phyloP scores from a whole-genome alignment of 2,797 vertebrate species.

The Erethizon dorsatum region DNA sequence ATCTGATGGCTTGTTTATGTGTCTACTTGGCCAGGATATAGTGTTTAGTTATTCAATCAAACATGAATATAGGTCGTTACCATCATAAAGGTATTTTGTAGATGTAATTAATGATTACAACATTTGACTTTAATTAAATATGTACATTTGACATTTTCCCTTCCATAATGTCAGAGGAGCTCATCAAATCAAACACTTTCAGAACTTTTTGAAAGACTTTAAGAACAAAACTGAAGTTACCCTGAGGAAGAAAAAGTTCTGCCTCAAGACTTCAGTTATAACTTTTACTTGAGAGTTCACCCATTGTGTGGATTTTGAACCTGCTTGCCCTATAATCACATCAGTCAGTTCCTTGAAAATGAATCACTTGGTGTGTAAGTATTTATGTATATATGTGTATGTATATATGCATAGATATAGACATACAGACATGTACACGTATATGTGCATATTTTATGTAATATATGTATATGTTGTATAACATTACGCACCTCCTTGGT shows the following conservation, averaged over 20 bases:
- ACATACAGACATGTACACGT: background rate
- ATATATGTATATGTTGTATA: background rate
- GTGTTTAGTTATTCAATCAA: background rate
- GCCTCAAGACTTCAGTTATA: background rate
- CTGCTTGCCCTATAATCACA: background rate
- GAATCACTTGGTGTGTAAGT: background rate
- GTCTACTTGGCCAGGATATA: background rate
- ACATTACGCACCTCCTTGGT: background rate
- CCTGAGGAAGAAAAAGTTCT: background rate
- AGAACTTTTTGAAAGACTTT: background rate
- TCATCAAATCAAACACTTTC: background rate
- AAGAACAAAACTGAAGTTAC: background rate
- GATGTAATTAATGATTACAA: background rate
- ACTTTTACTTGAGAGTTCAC: background rate
- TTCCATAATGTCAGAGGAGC: background rate
- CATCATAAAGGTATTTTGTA: background rate
- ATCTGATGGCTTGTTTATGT: background rate
- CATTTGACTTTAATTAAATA: slow-evolving; percentile 7
- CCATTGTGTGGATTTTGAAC: background rate
- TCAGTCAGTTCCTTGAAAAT: background rate
- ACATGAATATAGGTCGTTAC: background rate
- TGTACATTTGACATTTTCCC: background rate
- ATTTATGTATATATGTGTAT: background rate
- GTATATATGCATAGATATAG: background rate
- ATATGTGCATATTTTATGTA: background rate